Base-by-base conservation (phyloP, 2,113 vertebrate genomes). In the Pomatorhinus ruficollis region DNA sequence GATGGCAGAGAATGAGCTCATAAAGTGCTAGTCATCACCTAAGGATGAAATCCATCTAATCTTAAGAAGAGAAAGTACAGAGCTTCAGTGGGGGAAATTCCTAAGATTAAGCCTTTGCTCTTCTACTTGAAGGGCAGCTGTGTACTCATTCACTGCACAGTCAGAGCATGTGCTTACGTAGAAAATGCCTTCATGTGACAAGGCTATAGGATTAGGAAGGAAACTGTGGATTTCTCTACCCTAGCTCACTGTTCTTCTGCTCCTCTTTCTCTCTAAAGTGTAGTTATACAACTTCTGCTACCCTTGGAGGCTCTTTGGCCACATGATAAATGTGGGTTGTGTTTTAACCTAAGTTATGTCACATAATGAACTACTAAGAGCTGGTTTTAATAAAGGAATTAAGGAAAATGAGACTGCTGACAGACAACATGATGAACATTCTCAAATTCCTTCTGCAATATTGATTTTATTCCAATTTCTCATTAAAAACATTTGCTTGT, bases 381-480 rank as follows among this genome's bases (percentile, higher is more conserved):
- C 59, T 95, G 95, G 17, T 61, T 93, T 95, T 90, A 95, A 96
- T 94, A 83, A 93, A 94, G 18, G 31, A 93, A 88, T 93, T 91
- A 88, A 66, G 79, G 52, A 44, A 66, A 93, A 93, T 78, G 59
- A 90, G 54, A 37, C 47, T 95, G 87, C 42, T 97, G 90, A 96
- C 85, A 93, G 90, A 70, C 24, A 83, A 33, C 68, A 88, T 71
- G 92, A 90, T 74, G 79, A 96, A 80, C 83, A 63, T 86, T 90
- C 76, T 90, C 56, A 81, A 88, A 93, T 96, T 88, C 60, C 56
- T 88, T 72, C 89, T 93, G 31, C 54, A 66, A 22, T 79, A 89
- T 39, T 89, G 84, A 85, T 85, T 91, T 76, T 42, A 70, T 86
- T 96, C 90, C 90, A 93, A 47, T 78, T 93, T 77, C 88, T 91